Evolutionary conservation across 1,140 invertebrate species (phyloP).

Genomic region (Subanguina moxae): DNA sequence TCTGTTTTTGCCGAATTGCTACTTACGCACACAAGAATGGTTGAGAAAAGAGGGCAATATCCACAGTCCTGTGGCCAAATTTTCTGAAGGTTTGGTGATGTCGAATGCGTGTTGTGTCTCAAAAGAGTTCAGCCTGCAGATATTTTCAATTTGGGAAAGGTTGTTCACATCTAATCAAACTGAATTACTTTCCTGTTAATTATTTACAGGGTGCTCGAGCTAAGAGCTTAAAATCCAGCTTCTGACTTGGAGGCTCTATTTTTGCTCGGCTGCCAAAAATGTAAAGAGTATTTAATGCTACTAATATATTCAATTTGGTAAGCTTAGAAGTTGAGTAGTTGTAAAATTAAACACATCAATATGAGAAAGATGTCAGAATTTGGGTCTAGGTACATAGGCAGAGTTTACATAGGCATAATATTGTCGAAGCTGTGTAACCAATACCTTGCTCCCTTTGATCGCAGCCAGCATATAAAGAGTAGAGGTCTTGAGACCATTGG

Average conservation of each 20-base stretch:
- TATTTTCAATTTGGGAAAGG: neutral
- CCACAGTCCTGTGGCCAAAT: neutral
- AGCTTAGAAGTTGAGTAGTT: no score
- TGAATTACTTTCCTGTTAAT: neutral
- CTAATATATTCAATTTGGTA: no score
- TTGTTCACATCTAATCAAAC: neutral
- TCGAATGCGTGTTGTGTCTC: neutral
- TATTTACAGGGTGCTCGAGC: neutral
- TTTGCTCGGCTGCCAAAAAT: no score
- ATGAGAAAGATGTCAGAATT: no score
- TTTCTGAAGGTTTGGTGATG: neutral
- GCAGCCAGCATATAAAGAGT: constrained; percentile 3
- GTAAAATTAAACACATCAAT: no score
- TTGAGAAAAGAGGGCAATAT: constrained; percentile 5
- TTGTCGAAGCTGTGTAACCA: neutral
- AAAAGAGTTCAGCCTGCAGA: neutral
- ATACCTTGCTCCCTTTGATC: neutral
- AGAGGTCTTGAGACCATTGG: neutral
- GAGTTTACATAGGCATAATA: no score
- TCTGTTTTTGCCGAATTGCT: no score
- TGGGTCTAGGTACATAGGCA: no score
- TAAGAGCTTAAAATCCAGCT: no score
- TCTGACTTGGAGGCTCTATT: no score
- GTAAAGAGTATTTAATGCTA: no score
- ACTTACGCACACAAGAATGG: constrained; percentile 3